These are phyloP conservation scores for Molossus alvarezi DNA, from an alignment of 2,797 vertebrate species.

Conservation along the genomic window DNA sequence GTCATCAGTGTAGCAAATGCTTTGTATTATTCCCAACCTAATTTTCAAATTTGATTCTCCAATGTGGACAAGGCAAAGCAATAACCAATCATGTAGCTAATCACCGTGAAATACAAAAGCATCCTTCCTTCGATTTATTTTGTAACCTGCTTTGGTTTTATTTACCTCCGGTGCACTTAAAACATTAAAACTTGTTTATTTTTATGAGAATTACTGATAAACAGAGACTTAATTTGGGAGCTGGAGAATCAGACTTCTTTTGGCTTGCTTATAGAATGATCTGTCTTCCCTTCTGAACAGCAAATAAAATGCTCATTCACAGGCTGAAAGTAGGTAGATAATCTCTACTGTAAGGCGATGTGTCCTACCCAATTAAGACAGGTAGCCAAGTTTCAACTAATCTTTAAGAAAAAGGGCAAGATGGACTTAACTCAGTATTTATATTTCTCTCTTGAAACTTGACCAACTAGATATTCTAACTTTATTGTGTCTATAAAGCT, in stretches of 20 bases:
- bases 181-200: constrained; percentile 82
- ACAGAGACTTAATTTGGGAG: constrained; percentile 63
- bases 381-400: not conserved
- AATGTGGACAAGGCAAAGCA: constrained; percentile 85
- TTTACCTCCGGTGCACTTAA: constrained; percentile 80
- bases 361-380: fast-evolving
- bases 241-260: constrained; percentile 15
- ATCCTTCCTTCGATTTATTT: constrained; percentile 78
- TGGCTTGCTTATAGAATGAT: constrained; percentile 69
- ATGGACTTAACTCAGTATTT: not conserved
- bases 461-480: constrained; percentile 51
- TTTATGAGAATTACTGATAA: constrained; percentile 80
- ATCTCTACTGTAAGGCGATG: not conserved
- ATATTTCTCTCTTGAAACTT: constrained; percentile 42
- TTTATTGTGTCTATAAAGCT: not conserved
- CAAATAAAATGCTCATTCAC: constrained; percentile 9
- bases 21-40: constrained; percentile 81
- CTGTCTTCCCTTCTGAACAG: not conserved
- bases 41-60: constrained; percentile 86
- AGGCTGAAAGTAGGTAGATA: not conserved
- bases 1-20: constrained; percentile 76
- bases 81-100: constrained; percentile 86
- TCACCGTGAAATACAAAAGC: constrained; percentile 85
- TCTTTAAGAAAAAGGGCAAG: not conserved
- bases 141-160: constrained; percentile 74